A percentile compares a stretch with the other conserved stretches of the same genome.
Conservation (phyloP, 2,888 invertebrate species). For the Caenorhabditis plicata region DNA sequence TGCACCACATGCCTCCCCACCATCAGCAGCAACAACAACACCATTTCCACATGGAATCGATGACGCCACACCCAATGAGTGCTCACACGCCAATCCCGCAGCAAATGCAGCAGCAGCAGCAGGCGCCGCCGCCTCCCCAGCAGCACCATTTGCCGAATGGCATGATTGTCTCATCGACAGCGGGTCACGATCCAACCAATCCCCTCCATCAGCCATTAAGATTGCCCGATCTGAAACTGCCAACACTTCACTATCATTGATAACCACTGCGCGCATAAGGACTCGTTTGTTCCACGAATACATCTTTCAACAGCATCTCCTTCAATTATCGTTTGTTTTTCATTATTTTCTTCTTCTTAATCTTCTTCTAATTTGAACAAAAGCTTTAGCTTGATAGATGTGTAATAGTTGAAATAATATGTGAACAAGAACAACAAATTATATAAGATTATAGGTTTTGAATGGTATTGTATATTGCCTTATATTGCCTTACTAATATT, state of each 20-base stretch:
- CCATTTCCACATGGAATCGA: constrained; percentile 25
- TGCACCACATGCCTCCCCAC: neutral
- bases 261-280: no score
- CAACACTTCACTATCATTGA: constrained; percentile 22
- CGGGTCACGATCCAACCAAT: constrained; percentile 30
- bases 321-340: neutral
- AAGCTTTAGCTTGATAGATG: no score
- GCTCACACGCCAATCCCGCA: constrained; percentile 5
- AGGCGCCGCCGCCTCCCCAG: constrained; percentile 1
- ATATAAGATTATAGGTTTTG: no score
- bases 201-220: constrained; percentile 31
- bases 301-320: neutral
- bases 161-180: no score
- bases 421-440: no score
- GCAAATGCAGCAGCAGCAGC: constrained; percentile 4
- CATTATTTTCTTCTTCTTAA: neutral
- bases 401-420: no score
- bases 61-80: constrained; percentile 7
- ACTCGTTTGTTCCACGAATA: no score
- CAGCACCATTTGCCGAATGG: no score
- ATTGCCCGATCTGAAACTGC: constrained; percentile 39
- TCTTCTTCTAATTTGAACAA: neutral
- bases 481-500: no score
- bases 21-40: constrained; percentile 10
- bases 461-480: no score